These are phyloP conservation scores for Paragorgia papillata DNA, from an alignment of 92 coral and sea anemone genomes.

Conservation along the genomic window DNA sequence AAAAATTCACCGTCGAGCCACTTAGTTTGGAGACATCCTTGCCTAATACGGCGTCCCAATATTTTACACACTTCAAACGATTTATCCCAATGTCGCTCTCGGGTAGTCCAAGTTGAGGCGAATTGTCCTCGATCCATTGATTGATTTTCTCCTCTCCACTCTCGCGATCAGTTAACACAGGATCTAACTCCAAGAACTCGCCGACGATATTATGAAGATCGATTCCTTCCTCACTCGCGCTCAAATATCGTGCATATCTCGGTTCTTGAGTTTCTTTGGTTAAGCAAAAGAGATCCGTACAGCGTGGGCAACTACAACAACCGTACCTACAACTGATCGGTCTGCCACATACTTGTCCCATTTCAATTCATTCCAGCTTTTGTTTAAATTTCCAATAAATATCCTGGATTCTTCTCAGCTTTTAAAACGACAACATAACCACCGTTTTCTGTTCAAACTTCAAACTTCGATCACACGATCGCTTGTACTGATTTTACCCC, in stretches of 20 bases:
- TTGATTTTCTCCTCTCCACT: slow-evolving; percentile 76
- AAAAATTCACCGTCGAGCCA: slow-evolving; percentile 89
- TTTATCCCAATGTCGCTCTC: slow-evolving; percentile 87
- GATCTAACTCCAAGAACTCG: slow-evolving; percentile 85
- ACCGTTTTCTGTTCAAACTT: neutral
- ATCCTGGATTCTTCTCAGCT: neutral
- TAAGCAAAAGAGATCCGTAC: slow-evolving; percentile 4
- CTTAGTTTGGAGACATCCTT: slow-evolving; percentile 91
- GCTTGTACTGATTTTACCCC: too few relatives aligned
- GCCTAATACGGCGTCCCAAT: slow-evolving; percentile 90
- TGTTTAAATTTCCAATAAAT: neutral
- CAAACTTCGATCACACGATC: too few relatives aligned
- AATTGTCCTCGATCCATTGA: slow-evolving; percentile 80
- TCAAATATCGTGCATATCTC: slow-evolving; percentile 79
- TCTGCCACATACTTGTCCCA: slow-evolving; percentile 18
- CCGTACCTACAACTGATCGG: slow-evolving; percentile 2
- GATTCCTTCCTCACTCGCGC: slow-evolving; percentile 80
- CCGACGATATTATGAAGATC: slow-evolving; percentile 82
- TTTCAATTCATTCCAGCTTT: neutral
- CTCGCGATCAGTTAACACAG: slow-evolving; percentile 76
- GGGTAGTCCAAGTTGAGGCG: slow-evolving; percentile 78
- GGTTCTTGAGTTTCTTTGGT: slow-evolving; percentile 50
- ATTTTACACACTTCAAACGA: slow-evolving; percentile 94
- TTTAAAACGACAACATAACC: neutral
- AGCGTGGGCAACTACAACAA: neutral